Percentiles rank a stretch among this genome's conserved stretches.
Evolutionary conservation across 2,888 invertebrate species (phyloP).

Genomic region (Ormyrus thymus): DNA sequence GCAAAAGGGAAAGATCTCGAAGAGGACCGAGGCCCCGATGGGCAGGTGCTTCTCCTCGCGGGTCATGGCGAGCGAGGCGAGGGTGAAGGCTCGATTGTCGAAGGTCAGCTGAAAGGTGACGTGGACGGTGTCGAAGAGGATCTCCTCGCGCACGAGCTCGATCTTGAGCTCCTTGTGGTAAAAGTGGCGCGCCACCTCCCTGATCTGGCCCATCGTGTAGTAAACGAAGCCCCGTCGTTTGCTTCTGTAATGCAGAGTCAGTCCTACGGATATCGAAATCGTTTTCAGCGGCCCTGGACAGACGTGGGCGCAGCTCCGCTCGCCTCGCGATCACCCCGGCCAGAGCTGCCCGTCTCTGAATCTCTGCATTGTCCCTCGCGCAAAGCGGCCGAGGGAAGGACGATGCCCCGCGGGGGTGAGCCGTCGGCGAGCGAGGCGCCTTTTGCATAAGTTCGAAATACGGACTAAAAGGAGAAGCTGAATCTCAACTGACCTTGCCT

Average conservation of each 20-base stretch:
- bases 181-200: conserved; percentile 93
- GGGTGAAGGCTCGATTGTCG: conserved; percentile 93
- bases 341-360: too few species aligned
- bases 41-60: conserved; percentile 92
- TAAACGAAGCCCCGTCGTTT: conserved; percentile 95
- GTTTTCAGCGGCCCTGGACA: conserved; percentile 14
- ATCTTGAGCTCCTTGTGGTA: conserved; percentile 97
- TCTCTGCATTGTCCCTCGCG: too few species aligned
- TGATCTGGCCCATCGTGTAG: conserved; percentile 97
- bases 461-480: background rate
- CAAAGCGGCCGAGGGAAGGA: too few species aligned
- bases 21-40: conserved; percentile 91
- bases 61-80: conserved; percentile 89
- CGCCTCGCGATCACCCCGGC: background rate
- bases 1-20: conserved; percentile 98
- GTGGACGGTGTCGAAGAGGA: conserved; percentile 92
- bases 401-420: background rate
- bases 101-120: conserved; percentile 96
- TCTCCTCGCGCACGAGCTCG: conserved; percentile 90
- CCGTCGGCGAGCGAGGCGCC: background rate
- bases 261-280: conserved; percentile 76
- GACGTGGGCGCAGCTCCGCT: background rate
- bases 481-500: conserved; percentile 77
- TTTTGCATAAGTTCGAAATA: background rate
- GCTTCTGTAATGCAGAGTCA: conserved; percentile 95